Base-by-base conservation (phyloP, 2,113 vertebrate genomes). In the Ivindomyrus marchei region DNA sequence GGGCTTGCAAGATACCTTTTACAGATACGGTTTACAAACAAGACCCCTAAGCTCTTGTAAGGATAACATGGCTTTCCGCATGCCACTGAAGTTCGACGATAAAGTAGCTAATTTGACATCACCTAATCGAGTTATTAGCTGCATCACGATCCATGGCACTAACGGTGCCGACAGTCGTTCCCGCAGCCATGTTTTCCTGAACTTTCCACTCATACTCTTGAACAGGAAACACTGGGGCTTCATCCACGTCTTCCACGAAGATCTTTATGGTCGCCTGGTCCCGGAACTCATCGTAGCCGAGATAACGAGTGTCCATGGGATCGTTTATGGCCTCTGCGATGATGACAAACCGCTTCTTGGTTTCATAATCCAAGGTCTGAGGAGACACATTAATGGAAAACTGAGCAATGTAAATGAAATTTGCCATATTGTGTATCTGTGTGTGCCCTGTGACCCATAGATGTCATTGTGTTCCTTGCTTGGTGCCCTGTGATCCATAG, bases 351-450 rank as follows among this genome's bases (percentile, higher is more conserved):
- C 96, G 94, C 3, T 92, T 95, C 91, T 95, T 96, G 31, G 89
- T 94, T 91, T 99, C 98, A 89, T 97, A 99, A 94, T 99, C 97
- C 92, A 99, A 91, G 84, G 86, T 94, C 98, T 99, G 91, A 21
- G 87, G 87, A 90, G 47, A 93, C 90, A 92, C 89, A 21, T 90
- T 66, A 92, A 4, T 36, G 27, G 62, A 27, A 3, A 31, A 70
- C n/a, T 11, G 62, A 70, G 58, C 36, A 42, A 86, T 5, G 2
- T 15, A 31, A 21, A 85, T 80, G 13, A 80, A 80, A 42, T 80
- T 42, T 80, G 36, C 74, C 74, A 80, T 39, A 42, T 42, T 80
- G 31, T 19, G 74, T 39, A 36, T 70, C 3, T 77, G 70, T 39
- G 3, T 80, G 74, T 80, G 74, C 36, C 36, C 15, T 42, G 36